These are phyloP conservation scores for Tupaia tana DNA, from an alignment of 2,113 vertebrate species.

Conservation along the genomic window DNA sequence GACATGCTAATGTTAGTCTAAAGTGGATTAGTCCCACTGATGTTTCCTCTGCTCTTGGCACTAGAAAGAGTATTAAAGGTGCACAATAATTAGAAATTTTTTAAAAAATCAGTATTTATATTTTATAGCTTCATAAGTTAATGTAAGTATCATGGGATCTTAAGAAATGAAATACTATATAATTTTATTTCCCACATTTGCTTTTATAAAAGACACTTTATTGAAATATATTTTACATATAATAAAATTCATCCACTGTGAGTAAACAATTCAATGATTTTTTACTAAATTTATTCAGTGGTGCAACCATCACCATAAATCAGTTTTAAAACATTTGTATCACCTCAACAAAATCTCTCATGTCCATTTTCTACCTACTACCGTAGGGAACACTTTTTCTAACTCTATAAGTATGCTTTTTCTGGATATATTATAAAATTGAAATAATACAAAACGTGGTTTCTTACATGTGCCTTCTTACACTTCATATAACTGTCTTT, in stretches of 20 bases:
- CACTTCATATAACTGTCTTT: background rate
- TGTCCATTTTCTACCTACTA: background rate
- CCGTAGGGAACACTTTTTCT: background rate
- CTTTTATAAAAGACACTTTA: background rate
- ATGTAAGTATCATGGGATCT: constrained; percentile 9
- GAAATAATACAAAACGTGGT: background rate
- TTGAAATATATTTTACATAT: constrained; percentile 34
- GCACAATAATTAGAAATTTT: background rate
- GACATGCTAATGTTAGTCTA: background rate
- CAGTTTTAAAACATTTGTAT: background rate
- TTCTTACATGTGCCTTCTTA: background rate
- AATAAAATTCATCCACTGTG: constrained; percentile 50
- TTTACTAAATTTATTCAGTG: background rate
- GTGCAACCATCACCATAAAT: background rate
- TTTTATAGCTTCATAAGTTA: background rate
- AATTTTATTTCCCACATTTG: background rate
- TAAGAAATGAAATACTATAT: background rate
- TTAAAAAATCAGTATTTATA: background rate
- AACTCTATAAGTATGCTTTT: background rate
- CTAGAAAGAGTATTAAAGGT: background rate
- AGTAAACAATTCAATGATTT: background rate
- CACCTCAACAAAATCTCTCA: background rate
- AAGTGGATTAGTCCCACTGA: background rate
- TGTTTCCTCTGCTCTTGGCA: background rate
- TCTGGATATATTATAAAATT: background rate